Conservation (phyloP, 2,113 vertebrate species). For the Boulengerochromis microlepis region DNA sequence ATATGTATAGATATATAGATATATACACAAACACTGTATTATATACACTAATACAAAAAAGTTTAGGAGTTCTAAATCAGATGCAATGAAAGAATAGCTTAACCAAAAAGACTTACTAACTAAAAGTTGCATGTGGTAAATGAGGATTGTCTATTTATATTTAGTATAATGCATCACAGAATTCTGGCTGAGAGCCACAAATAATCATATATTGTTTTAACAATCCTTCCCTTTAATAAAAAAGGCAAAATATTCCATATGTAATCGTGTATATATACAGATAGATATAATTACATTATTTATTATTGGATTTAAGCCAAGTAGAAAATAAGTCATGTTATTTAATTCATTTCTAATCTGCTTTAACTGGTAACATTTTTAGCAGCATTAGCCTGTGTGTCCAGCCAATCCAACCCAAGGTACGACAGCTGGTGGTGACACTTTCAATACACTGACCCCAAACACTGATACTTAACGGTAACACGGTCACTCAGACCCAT, state of each 20-base stretch:
- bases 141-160: neutral
- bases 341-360: neutral
- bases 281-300: neutral
- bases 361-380: neutral
- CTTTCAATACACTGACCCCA: neutral
- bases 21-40: neutral
- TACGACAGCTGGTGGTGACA: slow-evolving; percentile 33
- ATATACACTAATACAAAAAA: neutral
- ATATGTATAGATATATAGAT: rapidly evolving
- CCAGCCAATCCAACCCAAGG: neutral
- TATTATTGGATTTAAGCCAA: neutral
- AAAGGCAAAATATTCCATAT: neutral
- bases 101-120: neutral
- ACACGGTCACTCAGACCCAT: neutral
- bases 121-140: neutral
- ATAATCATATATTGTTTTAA: neutral
- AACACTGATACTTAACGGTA: neutral
- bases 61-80: neutral
- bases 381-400: neutral
- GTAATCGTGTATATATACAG: neutral
- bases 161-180: neutral
- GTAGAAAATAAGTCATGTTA: neutral
- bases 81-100: neutral
- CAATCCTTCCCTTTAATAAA: neutral
- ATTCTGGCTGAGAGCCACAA: neutral